A percentile compares a stretch with the other conserved stretches of the same genome.
Evolutionary conservation across 2,797 vertebrate genomes (phyloP).

Genomic region (Heteromormyrus szaboi): DNA sequence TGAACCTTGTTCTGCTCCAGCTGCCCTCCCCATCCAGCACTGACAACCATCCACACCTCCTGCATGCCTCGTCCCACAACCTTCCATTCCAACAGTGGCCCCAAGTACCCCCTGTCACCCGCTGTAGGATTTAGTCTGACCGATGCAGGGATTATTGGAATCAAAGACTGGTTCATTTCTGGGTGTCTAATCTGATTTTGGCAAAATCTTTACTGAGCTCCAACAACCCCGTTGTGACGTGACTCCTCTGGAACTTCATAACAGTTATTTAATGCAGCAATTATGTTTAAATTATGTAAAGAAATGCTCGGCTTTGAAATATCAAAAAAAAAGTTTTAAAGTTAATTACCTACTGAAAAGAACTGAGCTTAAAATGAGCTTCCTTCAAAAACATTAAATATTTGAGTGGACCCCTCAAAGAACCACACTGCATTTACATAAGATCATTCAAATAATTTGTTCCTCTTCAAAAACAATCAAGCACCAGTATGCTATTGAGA

Average conservation of each 20-base stretch:
- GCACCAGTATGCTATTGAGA: background rate
- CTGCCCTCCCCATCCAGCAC: background rate
- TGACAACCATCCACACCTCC: background rate
- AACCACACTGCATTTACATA: background rate
- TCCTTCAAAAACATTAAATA: constrained; percentile 1
- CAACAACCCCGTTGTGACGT: background rate
- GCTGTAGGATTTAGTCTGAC: background rate
- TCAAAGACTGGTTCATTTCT: background rate
- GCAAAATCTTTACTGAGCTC: background rate
- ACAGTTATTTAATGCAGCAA: background rate
- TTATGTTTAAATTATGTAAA: background rate
- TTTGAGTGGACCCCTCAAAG: background rate
- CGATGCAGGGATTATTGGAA: background rate
- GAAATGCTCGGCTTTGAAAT: background rate
- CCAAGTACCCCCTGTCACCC: background rate
- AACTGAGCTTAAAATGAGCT: background rate
- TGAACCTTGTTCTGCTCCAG: background rate
- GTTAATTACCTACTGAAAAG: constrained; percentile 2
- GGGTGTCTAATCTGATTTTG: background rate
- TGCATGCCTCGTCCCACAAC: background rate
- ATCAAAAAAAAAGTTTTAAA: background rate
- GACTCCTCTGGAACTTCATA: background rate
- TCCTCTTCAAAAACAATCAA: background rate
- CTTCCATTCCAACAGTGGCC: background rate
- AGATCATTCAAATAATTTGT: constrained; percentile 6